Percentiles rank a stretch among this genome's conserved stretches.
phyloP scores from a whole-genome alignment of 64 coral and sea anemone genomes.

The Hydrozoanthus tunicans region DNA sequence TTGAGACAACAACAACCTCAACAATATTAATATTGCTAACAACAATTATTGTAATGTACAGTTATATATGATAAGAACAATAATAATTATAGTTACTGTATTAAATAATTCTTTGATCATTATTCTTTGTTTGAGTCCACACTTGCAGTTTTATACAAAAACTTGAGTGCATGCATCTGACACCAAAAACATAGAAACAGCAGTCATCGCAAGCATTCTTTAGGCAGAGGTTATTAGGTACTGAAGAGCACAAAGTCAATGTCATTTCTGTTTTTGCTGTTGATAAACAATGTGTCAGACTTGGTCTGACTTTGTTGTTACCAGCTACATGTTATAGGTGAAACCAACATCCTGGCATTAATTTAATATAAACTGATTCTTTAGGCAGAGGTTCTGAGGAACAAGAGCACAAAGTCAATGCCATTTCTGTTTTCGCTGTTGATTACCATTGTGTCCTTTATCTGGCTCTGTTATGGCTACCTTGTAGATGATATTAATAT shows the following conservation, averaged over 20 bases:
- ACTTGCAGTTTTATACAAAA: neutral
- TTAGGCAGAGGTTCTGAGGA: constrained; percentile 80
- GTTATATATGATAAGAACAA: too few relatives aligned
- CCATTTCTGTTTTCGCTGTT: constrained; percentile 85
- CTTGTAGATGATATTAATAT: constrained; percentile 78
- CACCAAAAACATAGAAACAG: neutral
- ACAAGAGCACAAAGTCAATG: constrained; percentile 86
- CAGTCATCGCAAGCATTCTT: too few relatives aligned
- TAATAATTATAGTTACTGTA: too few relatives aligned
- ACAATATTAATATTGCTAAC: too few relatives aligned
- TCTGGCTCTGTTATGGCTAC: constrained; percentile 88
- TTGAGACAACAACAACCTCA: too few relatives aligned
- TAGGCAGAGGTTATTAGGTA: constrained; percentile 66
- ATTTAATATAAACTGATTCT: neutral
- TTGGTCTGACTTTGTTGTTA: neutral
- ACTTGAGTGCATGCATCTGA: neutral
- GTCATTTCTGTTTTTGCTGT: neutral
- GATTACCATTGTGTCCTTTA: constrained; percentile 80
- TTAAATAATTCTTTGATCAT: too few relatives aligned
- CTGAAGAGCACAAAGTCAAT: too few relatives aligned
- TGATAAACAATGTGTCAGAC: neutral
- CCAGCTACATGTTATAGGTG: neutral
- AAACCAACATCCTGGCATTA: constrained; percentile 23
- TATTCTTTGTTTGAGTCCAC: too few relatives aligned
- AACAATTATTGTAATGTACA: too few relatives aligned